Evolutionary conservation across 2,113 vertebrate species (phyloP).

Genomic region (Myrmecophaga tridactyla): DNA sequence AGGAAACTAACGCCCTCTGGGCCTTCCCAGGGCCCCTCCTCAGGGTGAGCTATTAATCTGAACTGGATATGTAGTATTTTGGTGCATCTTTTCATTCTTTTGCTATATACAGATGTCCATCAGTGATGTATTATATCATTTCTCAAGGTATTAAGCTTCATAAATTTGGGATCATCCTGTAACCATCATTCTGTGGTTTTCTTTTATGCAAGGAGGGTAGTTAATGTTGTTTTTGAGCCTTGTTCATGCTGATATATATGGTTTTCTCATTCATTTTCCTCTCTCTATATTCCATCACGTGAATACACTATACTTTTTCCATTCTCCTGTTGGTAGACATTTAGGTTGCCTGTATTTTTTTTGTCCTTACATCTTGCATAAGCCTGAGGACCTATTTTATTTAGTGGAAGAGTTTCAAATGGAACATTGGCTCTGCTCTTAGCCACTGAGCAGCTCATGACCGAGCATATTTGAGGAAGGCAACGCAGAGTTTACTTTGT

Average conservation of each 20-base stretch:
- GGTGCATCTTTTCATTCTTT: not conserved
- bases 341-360: not conserved
- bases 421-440: not conserved
- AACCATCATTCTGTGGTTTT: not conserved
- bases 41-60: not conserved
- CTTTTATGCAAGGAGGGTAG: not conserved
- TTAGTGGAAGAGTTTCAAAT: not conserved
- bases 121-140: not conserved
- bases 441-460: not conserved
- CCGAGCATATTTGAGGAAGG: not conserved
- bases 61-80: not conserved
- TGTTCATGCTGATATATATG: accelerated
- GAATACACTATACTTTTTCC: not conserved
- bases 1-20: no score
- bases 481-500: not conserved
- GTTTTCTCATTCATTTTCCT: not conserved
- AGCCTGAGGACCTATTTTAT: not conserved
- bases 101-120: not conserved
- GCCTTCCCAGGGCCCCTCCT: not conserved
- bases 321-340: not conserved
- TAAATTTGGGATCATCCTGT: not conserved
- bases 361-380: not conserved
- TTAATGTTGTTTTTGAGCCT: not conserved
- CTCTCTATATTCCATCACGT: not conserved
- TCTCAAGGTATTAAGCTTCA: not conserved